Base-by-base conservation (phyloP, 2,797 vertebrate species). In the Distichodus sexfasciatus region DNA sequence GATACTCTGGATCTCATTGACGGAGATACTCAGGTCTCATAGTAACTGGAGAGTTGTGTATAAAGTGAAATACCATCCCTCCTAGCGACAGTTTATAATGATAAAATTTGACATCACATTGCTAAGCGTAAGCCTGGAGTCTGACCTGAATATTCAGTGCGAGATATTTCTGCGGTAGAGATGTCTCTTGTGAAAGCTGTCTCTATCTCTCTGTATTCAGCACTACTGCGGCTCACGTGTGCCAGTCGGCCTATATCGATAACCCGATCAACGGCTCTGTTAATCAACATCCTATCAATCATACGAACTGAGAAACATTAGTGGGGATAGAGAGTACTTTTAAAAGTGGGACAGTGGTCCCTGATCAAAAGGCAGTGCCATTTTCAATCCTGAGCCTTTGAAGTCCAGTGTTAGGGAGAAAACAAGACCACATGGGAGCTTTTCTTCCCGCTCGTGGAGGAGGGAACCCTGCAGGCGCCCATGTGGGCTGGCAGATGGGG, bases 101-200 rank as follows among this genome's bases (percentile, higher is more conserved):
- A 44, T 47, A 29, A 7, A 4, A 12, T 6, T 1, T 11, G 38
- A 29, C 61, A 47, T 24, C 31, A 28, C 43, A 60, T 36, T 46
- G 23, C 7, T 43, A 38, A 15, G 11, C 14, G 23, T 33, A 24
- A 10, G 15, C 41, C n/a, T n/a, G 19, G n/a, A 55, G 36, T 59
- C 47, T 55, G 54, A 43, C 58, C 24, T 43, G n/a, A n/a, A 8
- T 35, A 19, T 23, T 38, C 14, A 14, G 35, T 26, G 14, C 12
- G 21, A 40, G 26, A 44, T 43, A n/a, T 59, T 65, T 71, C 26
- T 46, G 23, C 26, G 40, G 31, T 31, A 4, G n/a, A 60, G 43
- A 11, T 69, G 75, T 58, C 53, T 44, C n/a, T 47, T 50, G 46
- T 40, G 21, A 61, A 33, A 47, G 19, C n/a, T n/a, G n/a, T n/a